Conservation (phyloP, 2,888 invertebrate genomes). For the Drosophila heteroneura region DNA sequence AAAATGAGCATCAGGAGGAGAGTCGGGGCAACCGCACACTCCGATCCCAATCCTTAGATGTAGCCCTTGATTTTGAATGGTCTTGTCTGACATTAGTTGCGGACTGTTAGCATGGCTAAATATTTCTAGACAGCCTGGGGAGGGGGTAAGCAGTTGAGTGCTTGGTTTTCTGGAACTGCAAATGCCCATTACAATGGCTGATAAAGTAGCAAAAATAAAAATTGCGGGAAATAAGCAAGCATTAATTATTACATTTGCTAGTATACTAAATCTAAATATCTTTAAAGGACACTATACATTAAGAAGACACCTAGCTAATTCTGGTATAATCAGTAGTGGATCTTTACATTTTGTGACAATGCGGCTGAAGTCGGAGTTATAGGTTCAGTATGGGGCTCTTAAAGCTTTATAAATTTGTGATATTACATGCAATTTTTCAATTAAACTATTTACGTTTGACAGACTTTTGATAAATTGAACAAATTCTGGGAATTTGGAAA, state of each 20-base stretch:
- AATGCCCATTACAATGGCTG: conserved; percentile 7
- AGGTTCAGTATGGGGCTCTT: neutral
- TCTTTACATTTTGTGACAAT: neutral
- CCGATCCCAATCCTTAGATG: conserved; percentile 42
- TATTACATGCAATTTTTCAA: neutral
- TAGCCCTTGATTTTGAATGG: conserved; percentile 21
- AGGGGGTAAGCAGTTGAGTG: conserved; percentile 15
- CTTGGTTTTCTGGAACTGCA: conserved; percentile 36
- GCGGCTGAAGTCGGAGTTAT: neutral
- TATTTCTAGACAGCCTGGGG: conserved; percentile 19
- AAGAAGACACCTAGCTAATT: neutral
- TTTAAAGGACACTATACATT: rapidly evolving
- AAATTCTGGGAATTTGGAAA: neutral
- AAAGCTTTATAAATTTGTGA: neutral
- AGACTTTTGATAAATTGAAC: neutral
- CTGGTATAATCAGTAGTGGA: neutral
- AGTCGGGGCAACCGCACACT: conserved; percentile 73
- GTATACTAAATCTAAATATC: neutral
- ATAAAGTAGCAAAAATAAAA: conserved; percentile 37
- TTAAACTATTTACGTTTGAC: neutral
- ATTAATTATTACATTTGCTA: neutral
- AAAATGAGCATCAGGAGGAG: conserved; percentile 20
- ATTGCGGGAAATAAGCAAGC: conserved; percentile 31
- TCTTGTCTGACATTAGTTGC: conserved; percentile 62
- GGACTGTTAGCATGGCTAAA: conserved; percentile 64